Percentiles rank a stretch among this genome's conserved stretches.
These are phyloP conservation scores for Hermetia illucens DNA, from an alignment of 1,140 invertebrate species.

Conservation along the genomic window DNA sequence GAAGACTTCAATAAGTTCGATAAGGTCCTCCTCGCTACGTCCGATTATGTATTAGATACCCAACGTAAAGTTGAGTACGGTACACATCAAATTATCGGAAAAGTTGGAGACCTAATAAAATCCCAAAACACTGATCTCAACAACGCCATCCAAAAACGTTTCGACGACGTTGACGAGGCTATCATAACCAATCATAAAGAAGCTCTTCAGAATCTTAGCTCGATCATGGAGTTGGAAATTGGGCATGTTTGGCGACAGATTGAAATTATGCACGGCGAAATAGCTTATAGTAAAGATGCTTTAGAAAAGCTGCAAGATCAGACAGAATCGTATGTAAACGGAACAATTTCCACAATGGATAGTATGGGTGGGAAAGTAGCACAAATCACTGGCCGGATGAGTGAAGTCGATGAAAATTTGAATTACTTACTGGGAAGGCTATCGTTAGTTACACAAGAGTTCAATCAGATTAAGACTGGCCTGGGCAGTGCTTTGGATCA, in stretches of 20 bases:
- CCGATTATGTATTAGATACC: constrained; percentile 69
- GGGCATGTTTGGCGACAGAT: constrained; percentile 77
- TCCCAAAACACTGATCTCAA: constrained; percentile 50
- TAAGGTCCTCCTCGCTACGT: constrained; percentile 65
- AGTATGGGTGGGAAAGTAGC: constrained; percentile 66
- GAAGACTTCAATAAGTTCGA: constrained; percentile 55
- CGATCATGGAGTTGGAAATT: constrained; percentile 67
- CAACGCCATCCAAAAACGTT: constrained; percentile 46
- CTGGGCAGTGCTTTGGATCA: constrained; percentile 55
- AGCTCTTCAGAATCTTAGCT: constrained; percentile 57
- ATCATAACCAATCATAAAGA: constrained; percentile 61
- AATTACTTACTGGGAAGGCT: constrained; percentile 71
- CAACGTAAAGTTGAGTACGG: constrained; percentile 74
- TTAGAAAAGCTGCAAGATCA: constrained; percentile 63
- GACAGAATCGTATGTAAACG: constrained; percentile 67
- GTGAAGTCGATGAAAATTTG: constrained; percentile 68
- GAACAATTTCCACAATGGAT: constrained; percentile 64
- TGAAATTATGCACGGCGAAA: constrained; percentile 74
- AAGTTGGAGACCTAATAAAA: constrained; percentile 56
- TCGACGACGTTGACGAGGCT: constrained; percentile 50
- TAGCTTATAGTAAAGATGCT: constrained; percentile 56
- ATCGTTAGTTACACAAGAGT: constrained; percentile 70
- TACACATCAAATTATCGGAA: constrained; percentile 69
- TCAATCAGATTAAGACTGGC: constrained; percentile 66
- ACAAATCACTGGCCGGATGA: constrained; percentile 62